Conservation (phyloP, 2,113 vertebrate genomes). For the Todiramphus saurophagus region DNA sequence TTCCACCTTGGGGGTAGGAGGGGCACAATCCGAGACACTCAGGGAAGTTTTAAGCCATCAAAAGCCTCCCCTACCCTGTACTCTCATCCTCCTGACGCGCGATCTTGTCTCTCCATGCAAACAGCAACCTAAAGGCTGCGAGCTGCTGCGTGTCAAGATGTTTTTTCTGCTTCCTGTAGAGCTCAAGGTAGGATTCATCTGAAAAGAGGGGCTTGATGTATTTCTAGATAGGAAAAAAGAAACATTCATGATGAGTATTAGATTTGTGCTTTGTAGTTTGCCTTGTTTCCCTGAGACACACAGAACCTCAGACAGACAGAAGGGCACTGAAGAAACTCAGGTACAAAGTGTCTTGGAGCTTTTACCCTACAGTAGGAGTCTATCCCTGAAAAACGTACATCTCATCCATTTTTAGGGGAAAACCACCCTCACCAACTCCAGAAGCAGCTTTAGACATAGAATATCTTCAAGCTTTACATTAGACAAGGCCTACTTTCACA, state of each 20-base stretch:
- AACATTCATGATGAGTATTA: background rate
- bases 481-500: background rate
- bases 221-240: conserved; percentile 76
- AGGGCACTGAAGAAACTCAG: background rate
- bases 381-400: background rate
- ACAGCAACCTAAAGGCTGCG: conserved; percentile 88
- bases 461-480: background rate
- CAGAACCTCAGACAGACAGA: background rate
- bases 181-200: conserved; percentile 92
- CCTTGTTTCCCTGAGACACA: background rate
- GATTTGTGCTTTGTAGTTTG: background rate
- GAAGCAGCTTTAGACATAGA: background rate
- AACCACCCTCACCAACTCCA: background rate
- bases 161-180: conserved; percentile 90
- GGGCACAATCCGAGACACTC: background rate
- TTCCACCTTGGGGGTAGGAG: background rate
- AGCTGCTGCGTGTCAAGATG: conserved; percentile 93
- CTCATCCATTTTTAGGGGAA: background rate
- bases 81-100: conserved; percentile 94
- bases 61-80: conserved; percentile 81
- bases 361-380: background rate
- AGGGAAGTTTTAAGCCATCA: background rate
- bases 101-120: conserved; percentile 91
- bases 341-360: background rate
- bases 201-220: conserved; percentile 92